Evolutionary conservation across 2,888 invertebrate genomes (phyloP).

Genomic region (Scaptomyza flava): DNA sequence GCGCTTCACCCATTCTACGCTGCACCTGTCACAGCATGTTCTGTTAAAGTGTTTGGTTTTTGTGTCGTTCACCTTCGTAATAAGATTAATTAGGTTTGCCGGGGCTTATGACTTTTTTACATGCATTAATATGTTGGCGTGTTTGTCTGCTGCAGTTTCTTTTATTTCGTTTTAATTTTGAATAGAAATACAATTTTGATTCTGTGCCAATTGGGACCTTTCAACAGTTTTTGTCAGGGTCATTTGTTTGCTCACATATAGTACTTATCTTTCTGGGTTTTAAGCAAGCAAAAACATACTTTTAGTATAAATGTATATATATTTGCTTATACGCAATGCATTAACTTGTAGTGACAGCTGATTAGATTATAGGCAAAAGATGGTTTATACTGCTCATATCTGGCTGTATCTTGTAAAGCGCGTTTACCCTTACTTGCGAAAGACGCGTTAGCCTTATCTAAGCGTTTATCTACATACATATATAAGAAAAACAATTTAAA

Average conservation of each 20-base stretch:
- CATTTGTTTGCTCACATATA: slow-evolving; percentile 8
- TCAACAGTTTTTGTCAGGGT: slow-evolving; percentile 21
- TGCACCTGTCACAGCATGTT: slow-evolving; percentile 22
- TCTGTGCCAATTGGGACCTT: slow-evolving; percentile 41
- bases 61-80: slow-evolving; percentile 43
- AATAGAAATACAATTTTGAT: slow-evolving; percentile 32
- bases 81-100: slow-evolving; percentile 18
- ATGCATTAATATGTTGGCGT: neutral
- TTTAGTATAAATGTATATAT: neutral
- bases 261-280: slow-evolving; percentile 13
- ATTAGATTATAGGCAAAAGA: slow-evolving; percentile 35
- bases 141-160: no score
- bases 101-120: slow-evolving; percentile 9
- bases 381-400: slow-evolving; percentile 18
- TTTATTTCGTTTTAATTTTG: neutral
- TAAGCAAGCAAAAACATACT: slow-evolving; percentile 10
- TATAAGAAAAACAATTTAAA: neutral
- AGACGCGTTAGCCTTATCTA: neutral
- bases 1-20: slow-evolving; percentile 36
- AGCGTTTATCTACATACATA: neutral
- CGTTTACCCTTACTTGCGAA: neutral
- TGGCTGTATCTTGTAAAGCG: slow-evolving; percentile 12
- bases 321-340: slow-evolving; percentile 5
- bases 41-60: slow-evolving; percentile 2
- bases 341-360: slow-evolving; percentile 4